Conservation (phyloP, 2,888 invertebrate species). For the Noctua janthina region DNA sequence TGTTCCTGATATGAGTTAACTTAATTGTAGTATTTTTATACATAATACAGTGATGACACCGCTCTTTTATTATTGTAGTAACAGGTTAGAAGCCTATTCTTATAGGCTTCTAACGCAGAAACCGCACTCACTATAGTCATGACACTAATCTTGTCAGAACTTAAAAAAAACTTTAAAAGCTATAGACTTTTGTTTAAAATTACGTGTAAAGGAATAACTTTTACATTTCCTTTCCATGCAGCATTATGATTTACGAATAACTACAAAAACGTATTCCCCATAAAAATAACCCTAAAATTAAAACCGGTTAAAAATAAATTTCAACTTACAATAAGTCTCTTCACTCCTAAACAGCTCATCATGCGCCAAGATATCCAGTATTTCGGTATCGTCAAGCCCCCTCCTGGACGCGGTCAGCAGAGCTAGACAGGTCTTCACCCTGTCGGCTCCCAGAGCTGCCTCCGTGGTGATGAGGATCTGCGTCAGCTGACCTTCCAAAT, state of each 20-base stretch:
- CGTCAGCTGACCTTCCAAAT: slow-evolving; percentile 91
- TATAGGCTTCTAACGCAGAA: no score
- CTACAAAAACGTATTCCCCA: neutral
- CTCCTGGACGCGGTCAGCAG: slow-evolving; percentile 94
- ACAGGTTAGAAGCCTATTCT: no score
- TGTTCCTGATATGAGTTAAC: neutral
- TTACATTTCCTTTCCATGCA: neutral
- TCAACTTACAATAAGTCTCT: slow-evolving; percentile 91
- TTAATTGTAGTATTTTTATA: no score
- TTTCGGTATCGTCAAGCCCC: slow-evolving; percentile 95
- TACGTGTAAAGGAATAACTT: no score
- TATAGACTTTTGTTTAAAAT: no score
- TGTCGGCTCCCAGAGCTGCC: slow-evolving; percentile 91
- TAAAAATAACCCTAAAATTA: neutral
- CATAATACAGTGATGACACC: no score
- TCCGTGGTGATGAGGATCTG: slow-evolving; percentile 93
- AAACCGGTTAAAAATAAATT: neutral
- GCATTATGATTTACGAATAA: neutral
- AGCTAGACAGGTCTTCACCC: slow-evolving; percentile 92
- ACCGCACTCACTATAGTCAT: no score
- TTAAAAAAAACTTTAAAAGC: no score
- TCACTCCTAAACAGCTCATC: slow-evolving; percentile 91
- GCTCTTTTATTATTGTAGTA: no score
- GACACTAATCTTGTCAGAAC: no score
- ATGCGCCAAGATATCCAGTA: slow-evolving; percentile 92